Base-by-base conservation (phyloP, 2,113 vertebrate species). In the Megaptera novaeangliae region DNA sequence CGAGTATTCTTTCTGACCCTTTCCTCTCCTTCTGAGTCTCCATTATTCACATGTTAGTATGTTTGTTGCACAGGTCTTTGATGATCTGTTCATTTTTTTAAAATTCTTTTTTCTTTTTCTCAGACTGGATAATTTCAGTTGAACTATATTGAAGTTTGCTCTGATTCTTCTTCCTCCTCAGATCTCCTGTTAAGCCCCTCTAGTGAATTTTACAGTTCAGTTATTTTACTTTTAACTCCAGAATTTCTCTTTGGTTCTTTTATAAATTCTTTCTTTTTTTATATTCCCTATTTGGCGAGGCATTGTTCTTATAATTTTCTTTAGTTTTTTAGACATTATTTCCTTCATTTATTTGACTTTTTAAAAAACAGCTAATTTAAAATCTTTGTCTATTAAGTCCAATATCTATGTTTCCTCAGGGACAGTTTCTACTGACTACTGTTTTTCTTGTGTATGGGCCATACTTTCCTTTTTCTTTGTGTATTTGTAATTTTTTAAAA, bases 141-240 rank as follows among this genome's bases (percentile, higher is more conserved):
- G 17, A 71, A 64, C 46, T 34, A 0, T 63, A 25, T 77, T 91
- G 27, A 84, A 77, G 29, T 91, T 78, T 66, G 23, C 75, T 49
- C 63, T 59, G 13, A 46, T 96, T 83, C 27, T 94, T 84, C 41
- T 71, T 81, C n/a, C 34, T 57, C 21, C 69, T 86, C 84, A 95
- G 34, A 80, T 93, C n/a, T 97, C 7, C 6, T 85, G 3, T 82
- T 81, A 74, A 92, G 27, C 11, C 25, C 20, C 39, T 80, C 11
- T 61, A 44, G 21, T 93, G 31, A 74, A 74, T 74, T 86, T 94
- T 86, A 89, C 31, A 52, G 89, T 88, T 89, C 21, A 36, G 36
- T 95, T 87, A 77, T 83, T 96, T 94, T 77, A 39, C 49, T 82
- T 91, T 80, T 69, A 96, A 63, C 36, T 80, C 55, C 31, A 94